A percentile compares a stretch with the other conserved stretches of the same genome.
Evolutionary conservation across 2,797 vertebrate species (phyloP).

Genomic region (Sebastes itinus): DNA sequence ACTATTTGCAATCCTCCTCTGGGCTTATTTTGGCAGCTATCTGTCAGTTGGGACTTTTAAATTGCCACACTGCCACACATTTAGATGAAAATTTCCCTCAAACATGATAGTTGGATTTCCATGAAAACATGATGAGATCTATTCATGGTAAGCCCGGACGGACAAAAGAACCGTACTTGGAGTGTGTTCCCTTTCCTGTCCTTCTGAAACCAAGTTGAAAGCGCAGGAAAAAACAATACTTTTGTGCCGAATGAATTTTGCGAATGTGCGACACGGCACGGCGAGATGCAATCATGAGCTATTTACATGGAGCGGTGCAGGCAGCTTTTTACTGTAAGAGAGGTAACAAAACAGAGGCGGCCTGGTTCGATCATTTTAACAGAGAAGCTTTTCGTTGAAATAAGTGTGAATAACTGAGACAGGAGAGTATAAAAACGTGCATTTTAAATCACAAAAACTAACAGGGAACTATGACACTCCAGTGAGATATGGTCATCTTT

Average conservation of each 20-base stretch:
- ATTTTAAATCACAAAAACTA: constrained; percentile 6
- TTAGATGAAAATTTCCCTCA: constrained; percentile 15
- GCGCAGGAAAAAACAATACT: background rate
- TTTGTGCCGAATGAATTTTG: background rate
- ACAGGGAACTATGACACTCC: background rate
- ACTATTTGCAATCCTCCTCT: background rate
- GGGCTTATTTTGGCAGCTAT: constrained; percentile 25
- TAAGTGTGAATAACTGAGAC: background rate
- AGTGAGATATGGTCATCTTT: background rate
- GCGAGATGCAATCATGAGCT: constrained; percentile 6
- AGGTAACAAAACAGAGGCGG: background rate
- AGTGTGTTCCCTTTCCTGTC: background rate
- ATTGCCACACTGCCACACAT: constrained; percentile 15
- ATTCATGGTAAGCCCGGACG: background rate
- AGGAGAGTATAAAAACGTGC: background rate
- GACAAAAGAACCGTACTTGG: constrained; percentile 4
- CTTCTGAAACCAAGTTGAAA: constrained; percentile 23
- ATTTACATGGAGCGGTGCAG: background rate
- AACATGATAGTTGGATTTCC: constrained; percentile 23
- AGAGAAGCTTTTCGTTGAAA: background rate
- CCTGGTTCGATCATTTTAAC: background rate
- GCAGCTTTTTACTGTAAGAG: background rate
- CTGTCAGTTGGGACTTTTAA: constrained; percentile 17
- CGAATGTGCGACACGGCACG: background rate
- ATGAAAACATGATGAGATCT: constrained; percentile 35